Conservation (phyloP, 1,140 invertebrate genomes). For the Vanessa tameamea region DNA sequence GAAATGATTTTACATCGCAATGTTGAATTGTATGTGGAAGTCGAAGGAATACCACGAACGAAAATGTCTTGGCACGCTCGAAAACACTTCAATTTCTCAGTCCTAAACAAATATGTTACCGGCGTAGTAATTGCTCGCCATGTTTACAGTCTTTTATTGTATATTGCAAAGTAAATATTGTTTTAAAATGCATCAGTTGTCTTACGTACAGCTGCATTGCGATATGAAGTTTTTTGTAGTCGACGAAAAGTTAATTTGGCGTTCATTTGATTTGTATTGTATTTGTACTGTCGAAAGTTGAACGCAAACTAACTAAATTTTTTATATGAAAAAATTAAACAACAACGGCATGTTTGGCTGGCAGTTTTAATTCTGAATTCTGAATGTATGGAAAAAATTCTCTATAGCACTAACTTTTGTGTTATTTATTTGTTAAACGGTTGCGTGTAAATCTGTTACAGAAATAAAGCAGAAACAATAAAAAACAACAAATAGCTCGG, state of each 20-base stretch:
- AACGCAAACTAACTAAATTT: slow-evolving; percentile 30
- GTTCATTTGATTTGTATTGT: slow-evolving; percentile 66
- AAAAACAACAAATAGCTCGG: neutral
- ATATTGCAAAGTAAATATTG: slow-evolving; percentile 77
- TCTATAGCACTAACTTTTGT: neutral
- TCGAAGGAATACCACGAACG: slow-evolving; percentile 69
- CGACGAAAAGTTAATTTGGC: slow-evolving; percentile 64
- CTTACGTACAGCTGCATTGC: slow-evolving; percentile 65
- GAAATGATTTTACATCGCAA: slow-evolving; percentile 10
- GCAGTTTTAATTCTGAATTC: slow-evolving; percentile 19
- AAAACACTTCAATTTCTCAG: slow-evolving; percentile 78
- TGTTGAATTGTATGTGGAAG: slow-evolving; percentile 39
- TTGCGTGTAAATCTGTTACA: neutral
- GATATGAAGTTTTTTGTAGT: slow-evolving; percentile 46
- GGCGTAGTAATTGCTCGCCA: slow-evolving; percentile 76
- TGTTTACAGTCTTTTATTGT: slow-evolving; percentile 79
- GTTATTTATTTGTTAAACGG: slow-evolving; percentile 1
- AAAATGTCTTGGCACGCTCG: slow-evolving; percentile 73
- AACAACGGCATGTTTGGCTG: slow-evolving; percentile 20
- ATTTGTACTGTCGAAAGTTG: slow-evolving; percentile 36
- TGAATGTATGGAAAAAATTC: slow-evolving; percentile 13
- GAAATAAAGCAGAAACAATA: neutral
- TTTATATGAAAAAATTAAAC: slow-evolving; percentile 23
- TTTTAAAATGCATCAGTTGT: slow-evolving; percentile 74
- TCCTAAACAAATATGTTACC: slow-evolving; percentile 80